Conservation (phyloP, 2,797 vertebrate genomes). For the Danio albolineatus region DNA sequence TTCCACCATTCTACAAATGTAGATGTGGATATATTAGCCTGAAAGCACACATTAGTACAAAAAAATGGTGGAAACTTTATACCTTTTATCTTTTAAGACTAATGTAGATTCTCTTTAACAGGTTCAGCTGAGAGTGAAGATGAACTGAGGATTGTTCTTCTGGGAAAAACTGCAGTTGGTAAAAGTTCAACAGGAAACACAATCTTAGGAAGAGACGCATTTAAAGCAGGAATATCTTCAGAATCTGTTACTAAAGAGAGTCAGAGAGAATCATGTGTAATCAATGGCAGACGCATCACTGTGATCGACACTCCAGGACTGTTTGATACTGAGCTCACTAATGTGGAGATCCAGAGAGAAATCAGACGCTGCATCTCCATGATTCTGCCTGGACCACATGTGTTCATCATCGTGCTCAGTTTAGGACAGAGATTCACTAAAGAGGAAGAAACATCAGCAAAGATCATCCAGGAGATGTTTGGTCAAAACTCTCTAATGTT, state of each 20-base stretch:
- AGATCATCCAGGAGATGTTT: conserved; percentile 27
- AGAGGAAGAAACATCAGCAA: conserved; percentile 8
- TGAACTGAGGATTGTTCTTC: conserved; percentile 20
- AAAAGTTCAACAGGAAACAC: neutral
- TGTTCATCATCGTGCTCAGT: conserved; percentile 29
- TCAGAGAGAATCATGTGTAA: neutral
- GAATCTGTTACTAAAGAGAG: neutral
- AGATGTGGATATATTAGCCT: too few species aligned
- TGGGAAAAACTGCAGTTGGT: neutral
- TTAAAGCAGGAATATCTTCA: neutral
- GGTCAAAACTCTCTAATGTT: conserved; percentile 1
- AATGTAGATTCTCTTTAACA: neutral
- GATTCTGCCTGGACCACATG: too few species aligned
- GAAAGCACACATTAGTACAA: too few species aligned
- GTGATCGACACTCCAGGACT: conserved; percentile 42
- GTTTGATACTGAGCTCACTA: neutral
- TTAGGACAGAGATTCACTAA: conserved; percentile 12
- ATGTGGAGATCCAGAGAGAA: too few species aligned
- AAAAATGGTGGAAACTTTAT: too few species aligned
- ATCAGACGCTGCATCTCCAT: too few species aligned
- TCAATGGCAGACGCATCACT: neutral
- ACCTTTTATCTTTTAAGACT: too few species aligned
- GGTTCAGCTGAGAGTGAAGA: rapidly evolving
- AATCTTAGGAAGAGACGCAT: neutral
- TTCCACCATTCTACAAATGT: too few species aligned